Evolutionary conservation across 2,113 vertebrate genomes (phyloP), one percentile per base, ranked within the genome.

Genomic region (Paracanthobrama guichenoti): DNA sequence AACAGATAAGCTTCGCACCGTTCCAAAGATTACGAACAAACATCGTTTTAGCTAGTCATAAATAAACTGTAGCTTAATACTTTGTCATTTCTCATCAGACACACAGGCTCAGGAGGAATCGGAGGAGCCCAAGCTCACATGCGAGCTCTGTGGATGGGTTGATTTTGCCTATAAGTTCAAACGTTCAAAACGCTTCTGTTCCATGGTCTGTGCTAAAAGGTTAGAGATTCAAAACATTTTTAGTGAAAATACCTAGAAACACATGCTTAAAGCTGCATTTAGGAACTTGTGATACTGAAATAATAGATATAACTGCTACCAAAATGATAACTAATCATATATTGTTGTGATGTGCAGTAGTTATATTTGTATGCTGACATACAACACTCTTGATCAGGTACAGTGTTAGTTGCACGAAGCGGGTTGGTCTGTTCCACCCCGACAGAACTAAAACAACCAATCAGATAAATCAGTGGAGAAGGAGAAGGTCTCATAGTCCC

Each of bases 91-190:
- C 57, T 82, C 48, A 57, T 71, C 50, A 93, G 93, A 93, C 3
- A 71, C 85, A 8, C 93, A 92, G 39, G 89, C 86, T 24, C 89
- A 90, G 83, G 94, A 94, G 20, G 89, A 89, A 22, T 8, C 67
- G 0, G 90, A 92, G 2, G 96, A 96, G 77, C 97, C 97, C 42
- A 98, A 97, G 90, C 91, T 99, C 93, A 98, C 97, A 14, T 99
- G 98, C 73, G 98, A 99, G 86, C 96, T 98, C 89, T 99, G 98
- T 1, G 97, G 98, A 80, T 96, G 96, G 88, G 96, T 98, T 2
- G 97, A 98, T 92, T 97, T 98, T 24, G 97, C 97, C 24, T 97
- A 96, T 92, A 98, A 97, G 31, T 99, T 99, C 93, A 98, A 98
- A 92, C 95, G 97, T 86, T 97, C 98, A 0, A 99, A 99, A 89